These are phyloP conservation scores for Puffinus mauretanicus DNA, from an alignment of 2,113 vertebrate genomes.

Conservation along the genomic window DNA sequence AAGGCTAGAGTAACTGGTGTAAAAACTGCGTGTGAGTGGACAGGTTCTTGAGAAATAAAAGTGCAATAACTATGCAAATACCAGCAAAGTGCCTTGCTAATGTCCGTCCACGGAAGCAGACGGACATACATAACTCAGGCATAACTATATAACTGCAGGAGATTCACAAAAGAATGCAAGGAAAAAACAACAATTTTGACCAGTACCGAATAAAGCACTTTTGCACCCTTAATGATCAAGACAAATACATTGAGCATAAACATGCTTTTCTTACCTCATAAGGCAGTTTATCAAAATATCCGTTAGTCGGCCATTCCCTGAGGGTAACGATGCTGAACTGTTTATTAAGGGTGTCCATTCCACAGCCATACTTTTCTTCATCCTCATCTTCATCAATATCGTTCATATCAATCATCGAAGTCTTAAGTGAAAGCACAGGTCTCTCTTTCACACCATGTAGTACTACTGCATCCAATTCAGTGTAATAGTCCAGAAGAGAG, in stretches of 20 bases:
- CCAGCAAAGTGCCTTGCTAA: not conserved
- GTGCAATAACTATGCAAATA: not conserved
- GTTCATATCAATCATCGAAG: constrained; percentile 84
- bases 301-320: constrained; percentile 83
- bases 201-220: not conserved
- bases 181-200: not conserved
- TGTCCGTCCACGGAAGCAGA: not conserved
- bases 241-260: not conserved
- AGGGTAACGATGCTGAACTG: constrained; percentile 75
- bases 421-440: constrained; percentile 87
- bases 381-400: constrained; percentile 90
- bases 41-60: not conserved
- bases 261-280: constrained; percentile 86
- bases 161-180: not conserved
- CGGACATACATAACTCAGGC: not conserved
- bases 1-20: not conserved
- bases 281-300: constrained; percentile 95
- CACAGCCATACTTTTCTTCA: constrained; percentile 81
- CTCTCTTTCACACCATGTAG: constrained; percentile 90
- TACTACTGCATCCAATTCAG: constrained; percentile 94
- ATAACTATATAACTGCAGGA: not conserved
- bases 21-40: not conserved
- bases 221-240: not conserved
- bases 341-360: constrained; percentile 77
- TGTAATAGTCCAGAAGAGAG: constrained; percentile 94